phyloP scores from a whole-genome alignment of 2,113 vertebrate genomes.

The Cygnus buccinator region DNA sequence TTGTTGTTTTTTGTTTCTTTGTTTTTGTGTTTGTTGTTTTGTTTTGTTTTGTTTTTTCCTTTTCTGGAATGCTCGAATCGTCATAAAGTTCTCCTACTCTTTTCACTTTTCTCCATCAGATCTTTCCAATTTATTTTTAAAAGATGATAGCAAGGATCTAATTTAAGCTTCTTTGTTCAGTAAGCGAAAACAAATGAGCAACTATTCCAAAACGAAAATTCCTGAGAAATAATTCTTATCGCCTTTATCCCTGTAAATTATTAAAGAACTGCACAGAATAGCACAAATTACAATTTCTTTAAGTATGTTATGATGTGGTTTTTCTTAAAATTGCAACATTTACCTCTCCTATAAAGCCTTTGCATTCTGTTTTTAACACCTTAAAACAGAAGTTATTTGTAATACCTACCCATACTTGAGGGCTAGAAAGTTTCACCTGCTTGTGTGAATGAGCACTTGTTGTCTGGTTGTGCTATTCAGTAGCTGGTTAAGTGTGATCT shows the following conservation, averaged over 20 bases:
- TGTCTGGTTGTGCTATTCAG: neutral
- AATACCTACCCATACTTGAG: neutral
- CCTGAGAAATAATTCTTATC: neutral
- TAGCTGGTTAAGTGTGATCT: neutral
- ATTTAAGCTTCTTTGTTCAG: conserved; percentile 49
- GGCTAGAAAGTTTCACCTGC: neutral
- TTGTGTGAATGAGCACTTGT: neutral
- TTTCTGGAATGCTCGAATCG: neutral
- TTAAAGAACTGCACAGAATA: neutral
- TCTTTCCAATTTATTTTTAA: conserved; percentile 26
- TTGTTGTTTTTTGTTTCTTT: no score
- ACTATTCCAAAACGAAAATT: neutral
- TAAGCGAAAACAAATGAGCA: neutral
- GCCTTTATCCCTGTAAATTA: neutral
- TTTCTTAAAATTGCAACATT: neutral
- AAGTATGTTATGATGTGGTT: neutral
- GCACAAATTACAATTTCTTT: neutral
- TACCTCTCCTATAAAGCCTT: neutral
- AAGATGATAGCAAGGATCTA: conserved; percentile 7
- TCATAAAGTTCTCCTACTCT: neutral
- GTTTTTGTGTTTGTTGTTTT: no score
- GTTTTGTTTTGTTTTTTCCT: neutral
- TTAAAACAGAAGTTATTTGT: neutral
- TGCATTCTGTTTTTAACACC: neutral
- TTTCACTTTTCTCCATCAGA: neutral